A percentile compares a stretch with the other conserved stretches of the same genome.
Evolutionary conservation across 2,113 vertebrate species (phyloP).

Genomic region (Vulpes lagopus): DNA sequence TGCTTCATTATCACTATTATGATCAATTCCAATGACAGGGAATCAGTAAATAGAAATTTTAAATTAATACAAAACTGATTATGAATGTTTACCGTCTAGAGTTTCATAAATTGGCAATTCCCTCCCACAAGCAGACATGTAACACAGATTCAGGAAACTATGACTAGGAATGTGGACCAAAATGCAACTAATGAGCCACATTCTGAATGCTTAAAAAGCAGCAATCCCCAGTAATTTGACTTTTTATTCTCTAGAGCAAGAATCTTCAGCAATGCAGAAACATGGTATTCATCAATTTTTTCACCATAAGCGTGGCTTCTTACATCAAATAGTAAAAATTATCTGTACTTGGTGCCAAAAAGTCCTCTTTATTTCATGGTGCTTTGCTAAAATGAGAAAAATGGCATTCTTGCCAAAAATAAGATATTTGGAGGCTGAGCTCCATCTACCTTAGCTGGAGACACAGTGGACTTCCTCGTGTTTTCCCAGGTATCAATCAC

Average conservation of each 20-base stretch:
- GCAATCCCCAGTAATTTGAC: background rate
- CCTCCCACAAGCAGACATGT: background rate
- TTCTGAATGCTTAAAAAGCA: background rate
- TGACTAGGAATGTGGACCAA: background rate
- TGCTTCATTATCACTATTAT: background rate
- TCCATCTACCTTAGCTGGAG: constrained; percentile 85
- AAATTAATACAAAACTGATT: constrained; percentile 27
- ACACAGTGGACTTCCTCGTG: constrained; percentile 69
- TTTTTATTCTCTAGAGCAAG: constrained; percentile 11
- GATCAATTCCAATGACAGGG: background rate
- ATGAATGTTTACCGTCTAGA: background rate
- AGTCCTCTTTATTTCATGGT: background rate
- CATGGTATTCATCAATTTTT: background rate
- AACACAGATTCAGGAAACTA: constrained; percentile 3
- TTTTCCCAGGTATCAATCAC: constrained; percentile 68
- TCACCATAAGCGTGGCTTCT: background rate
- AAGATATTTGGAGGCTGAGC: background rate
- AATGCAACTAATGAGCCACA: background rate
- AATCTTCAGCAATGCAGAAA: background rate
- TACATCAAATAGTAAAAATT: background rate
- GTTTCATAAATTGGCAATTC: constrained; percentile 15
- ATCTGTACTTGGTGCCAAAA: background rate
- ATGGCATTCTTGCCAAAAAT: background rate
- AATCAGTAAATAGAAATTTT: background rate
- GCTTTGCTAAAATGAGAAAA: constrained; percentile 58